phyloP scores from a whole-genome alignment of 2,113 vertebrate genomes.

The Python bivittatus region DNA sequence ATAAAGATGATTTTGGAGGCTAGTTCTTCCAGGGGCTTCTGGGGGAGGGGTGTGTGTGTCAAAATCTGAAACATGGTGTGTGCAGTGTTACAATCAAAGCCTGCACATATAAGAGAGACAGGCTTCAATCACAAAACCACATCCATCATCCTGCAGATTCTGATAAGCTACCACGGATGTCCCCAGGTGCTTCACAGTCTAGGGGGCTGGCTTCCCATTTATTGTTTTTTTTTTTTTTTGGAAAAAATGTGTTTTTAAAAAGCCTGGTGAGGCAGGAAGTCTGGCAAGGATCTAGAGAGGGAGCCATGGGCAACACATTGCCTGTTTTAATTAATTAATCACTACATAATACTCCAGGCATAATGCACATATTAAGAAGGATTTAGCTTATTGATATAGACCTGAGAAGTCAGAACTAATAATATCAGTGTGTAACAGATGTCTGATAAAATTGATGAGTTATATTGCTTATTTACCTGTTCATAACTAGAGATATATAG shows the following conservation, averaged over 20 bases:
- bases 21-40: too few species aligned
- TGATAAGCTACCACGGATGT: neutral
- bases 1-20: too few species aligned
- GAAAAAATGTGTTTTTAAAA: neutral
- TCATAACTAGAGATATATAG: conserved; percentile 1
- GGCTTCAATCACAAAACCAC: neutral
- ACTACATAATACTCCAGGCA: conserved; percentile 15
- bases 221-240: neutral
- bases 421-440: conserved; percentile 52
- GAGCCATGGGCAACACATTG: neutral
- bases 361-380: conserved; percentile 46
- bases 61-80: neutral
- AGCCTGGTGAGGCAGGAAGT: neutral
- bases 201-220: neutral
- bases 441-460: conserved; percentile 45
- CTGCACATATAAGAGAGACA: neutral
- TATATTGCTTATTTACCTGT: conserved; percentile 64
- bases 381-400: conserved; percentile 65
- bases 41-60: too few species aligned
- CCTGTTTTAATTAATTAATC: conserved; percentile 24
- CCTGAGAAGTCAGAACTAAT: conserved; percentile 60
- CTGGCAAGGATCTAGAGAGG: neutral
- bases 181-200: neutral
- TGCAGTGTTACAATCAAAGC: neutral
- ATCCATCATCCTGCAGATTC: neutral